Percentiles rank a stretch among this genome's conserved stretches.
phyloP scores from a whole-genome alignment of 2,113 vertebrate genomes.

The Onychorhynchus coronatus region DNA sequence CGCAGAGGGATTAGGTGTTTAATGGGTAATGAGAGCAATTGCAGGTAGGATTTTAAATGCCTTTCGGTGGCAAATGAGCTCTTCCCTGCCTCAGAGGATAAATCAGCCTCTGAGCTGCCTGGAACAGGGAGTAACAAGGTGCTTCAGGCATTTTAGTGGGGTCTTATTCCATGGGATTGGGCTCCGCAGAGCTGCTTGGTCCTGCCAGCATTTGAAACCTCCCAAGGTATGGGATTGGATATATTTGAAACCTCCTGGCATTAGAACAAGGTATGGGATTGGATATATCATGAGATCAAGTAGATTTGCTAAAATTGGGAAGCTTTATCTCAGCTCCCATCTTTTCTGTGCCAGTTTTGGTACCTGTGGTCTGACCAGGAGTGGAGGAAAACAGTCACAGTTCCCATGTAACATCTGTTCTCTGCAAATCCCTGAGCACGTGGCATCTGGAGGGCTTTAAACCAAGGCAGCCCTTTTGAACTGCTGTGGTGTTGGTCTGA shows the following conservation, averaged over 20 bases:
- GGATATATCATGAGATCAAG: not conserved
- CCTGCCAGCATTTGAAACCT: no score
- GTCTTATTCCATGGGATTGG: not conserved
- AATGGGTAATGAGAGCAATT: not conserved
- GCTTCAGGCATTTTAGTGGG: not conserved
- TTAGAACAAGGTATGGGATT: not conserved
- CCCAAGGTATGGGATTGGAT: no score
- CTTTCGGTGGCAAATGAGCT: not conserved
- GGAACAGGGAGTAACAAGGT: not conserved
- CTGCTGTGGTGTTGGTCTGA: not conserved
- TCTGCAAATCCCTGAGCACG: not conserved
- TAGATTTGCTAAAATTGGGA: not conserved
- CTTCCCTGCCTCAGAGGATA: not conserved
- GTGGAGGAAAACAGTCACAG: accelerated
- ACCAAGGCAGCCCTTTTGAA: not conserved
- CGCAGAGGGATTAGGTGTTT: not conserved
- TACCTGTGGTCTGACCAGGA: not conserved
- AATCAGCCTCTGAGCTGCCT: not conserved
- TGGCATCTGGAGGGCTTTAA: not conserved
- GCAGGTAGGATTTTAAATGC: conserved; percentile 18
- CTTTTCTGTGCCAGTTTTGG: not conserved
- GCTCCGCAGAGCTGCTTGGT: not conserved
- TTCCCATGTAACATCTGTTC: not conserved
- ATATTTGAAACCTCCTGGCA: not conserved
- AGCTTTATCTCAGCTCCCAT: not conserved